These are phyloP conservation scores for Antheraea pernyi DNA, from an alignment of 1,140 invertebrate species.

Conservation along the genomic window DNA sequence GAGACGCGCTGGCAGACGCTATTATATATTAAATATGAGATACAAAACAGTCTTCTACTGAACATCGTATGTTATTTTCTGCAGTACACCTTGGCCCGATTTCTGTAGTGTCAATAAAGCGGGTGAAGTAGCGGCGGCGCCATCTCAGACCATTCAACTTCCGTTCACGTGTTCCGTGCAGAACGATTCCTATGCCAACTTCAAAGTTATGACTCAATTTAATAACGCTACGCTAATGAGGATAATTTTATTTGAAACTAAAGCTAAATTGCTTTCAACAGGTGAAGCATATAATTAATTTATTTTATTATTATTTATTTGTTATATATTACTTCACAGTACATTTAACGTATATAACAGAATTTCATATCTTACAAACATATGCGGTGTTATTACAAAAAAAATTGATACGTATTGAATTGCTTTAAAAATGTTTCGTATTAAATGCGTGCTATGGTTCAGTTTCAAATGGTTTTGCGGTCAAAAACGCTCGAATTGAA, in stretches of 20 bases:
- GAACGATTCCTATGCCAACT: conserved; percentile 11
- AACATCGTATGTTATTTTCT: conserved; percentile 3
- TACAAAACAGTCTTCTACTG: background rate
- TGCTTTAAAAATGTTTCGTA: too few relatives aligned
- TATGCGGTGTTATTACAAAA: too few relatives aligned
- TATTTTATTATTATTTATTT: too few relatives aligned
- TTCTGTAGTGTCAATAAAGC: conserved; percentile 37
- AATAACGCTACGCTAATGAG: background rate
- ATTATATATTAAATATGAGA: background rate
- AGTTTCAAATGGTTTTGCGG: too few relatives aligned
- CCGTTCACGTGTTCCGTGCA: conserved; percentile 26
- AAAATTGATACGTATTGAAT: too few relatives aligned
- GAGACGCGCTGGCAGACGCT: background rate
- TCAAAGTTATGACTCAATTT: conserved; percentile 11
- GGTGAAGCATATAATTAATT: background rate
- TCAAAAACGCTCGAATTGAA: too few relatives aligned
- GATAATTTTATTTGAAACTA: conserved; percentile 13
- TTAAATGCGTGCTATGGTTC: too few relatives aligned
- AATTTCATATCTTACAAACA: too few relatives aligned
- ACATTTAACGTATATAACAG: too few relatives aligned
- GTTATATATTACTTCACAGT: too few relatives aligned
- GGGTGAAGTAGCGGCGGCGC: conserved; percentile 23
- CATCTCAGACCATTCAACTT: conserved; percentile 21
- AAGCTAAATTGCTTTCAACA: conserved; percentile 1
- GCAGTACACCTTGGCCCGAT: conserved; percentile 20